Evolutionary conservation across 2,113 vertebrate genomes (phyloP), one percentile per base, ranked within the genome.

Genomic region (Mus spicilegus): DNA sequence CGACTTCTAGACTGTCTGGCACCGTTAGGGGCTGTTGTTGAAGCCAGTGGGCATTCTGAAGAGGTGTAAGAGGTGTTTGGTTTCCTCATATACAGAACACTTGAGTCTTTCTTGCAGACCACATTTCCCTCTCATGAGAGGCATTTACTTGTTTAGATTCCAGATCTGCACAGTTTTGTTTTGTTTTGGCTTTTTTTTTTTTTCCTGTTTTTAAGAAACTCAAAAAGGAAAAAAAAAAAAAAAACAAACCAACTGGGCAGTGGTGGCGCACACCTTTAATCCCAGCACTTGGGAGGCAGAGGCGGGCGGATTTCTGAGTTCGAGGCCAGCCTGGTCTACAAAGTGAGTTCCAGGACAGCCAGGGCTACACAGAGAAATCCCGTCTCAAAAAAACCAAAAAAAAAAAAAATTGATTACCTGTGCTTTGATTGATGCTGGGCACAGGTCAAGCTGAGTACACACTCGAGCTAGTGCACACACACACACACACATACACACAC

Each of bases 121-220:
- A n/a, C 1, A 36, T 17, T 26, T 75, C 49, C 30, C 33, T 26
- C 20, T 58, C 26, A 16, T 61, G 39, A 85, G 88, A 81, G 17
- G 26, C 85, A 9, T 72, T 56, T 76, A 30, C 19, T 46, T 72
- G 54, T 12, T 75, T 82, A 84, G 42, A 69, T 80, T 90, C 6
- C 3, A 88, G 19, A 70, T 77, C 51, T 87, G 14, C 61, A 10
- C 56, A 61, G 58, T 61, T 61, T 61, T 54, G 12, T 54, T 54
- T 9, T 54, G 42, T 42, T 42, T 42, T 42, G 42, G 42, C 42
- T 54, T 54, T 54, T 6, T 54, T 54, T 54, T 54, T 8, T 16
- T 90, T 56, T 93, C 78, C 46, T 72, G 0, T 82, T 93, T 91
- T 80, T 89, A 87, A 78, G 80, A 92, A 87, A 82, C 70, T 49